Base-by-base conservation (phyloP, 2,113 vertebrate genomes). In the Tyto alba region DNA sequence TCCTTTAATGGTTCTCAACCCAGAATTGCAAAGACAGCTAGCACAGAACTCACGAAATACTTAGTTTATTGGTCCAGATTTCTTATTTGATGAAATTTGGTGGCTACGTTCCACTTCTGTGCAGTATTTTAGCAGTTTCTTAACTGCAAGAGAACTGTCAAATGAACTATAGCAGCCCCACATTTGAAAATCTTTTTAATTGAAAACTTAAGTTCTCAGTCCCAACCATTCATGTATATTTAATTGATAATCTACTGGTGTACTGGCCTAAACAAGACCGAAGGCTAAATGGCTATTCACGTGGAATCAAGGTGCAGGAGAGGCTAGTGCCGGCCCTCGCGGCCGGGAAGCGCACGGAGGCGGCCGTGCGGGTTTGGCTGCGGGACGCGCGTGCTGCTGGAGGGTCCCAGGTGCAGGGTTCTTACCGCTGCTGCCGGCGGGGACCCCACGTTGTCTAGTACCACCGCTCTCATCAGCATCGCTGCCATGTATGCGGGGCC, bases 341-440 rank as follows among this genome's bases (percentile, higher is more conserved):
- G 4, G 45, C 59, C 0, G 1, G 14, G 25, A 14, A 68, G 55
- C 0, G 1, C 26, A 2, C 0, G 1, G 64, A 47, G n/a, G 16
- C 8, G 5, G 34, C 26, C 0, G 14, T 47, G 67, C 50, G 0
- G 1, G 7, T 59, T 48, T 41, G 59, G 77, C 81, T 4, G 30
- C 15, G 41, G 50, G 72, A 32, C 8, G 1, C 0, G 2, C 0
- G 1, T 40, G 60, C 10, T 0, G 1, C 63, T 3, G 5, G 59
- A 82, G 57, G 60, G 7, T 17, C 66, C 30, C 14, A 22, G 7
- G 13, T 5, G 34, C 25, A 5, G 26, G 48, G 53, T 26, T 82
- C 41, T 48, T 13, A 4, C 64, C 0, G 2, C 47, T 1, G 1
- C n/a, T 75, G 63, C 64, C 1, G 0, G 6, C 0, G 0, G 22